These are phyloP conservation scores for Sarcophilus harrisii DNA, from an alignment of 2,797 vertebrate genomes.

Conservation along the genomic window DNA sequence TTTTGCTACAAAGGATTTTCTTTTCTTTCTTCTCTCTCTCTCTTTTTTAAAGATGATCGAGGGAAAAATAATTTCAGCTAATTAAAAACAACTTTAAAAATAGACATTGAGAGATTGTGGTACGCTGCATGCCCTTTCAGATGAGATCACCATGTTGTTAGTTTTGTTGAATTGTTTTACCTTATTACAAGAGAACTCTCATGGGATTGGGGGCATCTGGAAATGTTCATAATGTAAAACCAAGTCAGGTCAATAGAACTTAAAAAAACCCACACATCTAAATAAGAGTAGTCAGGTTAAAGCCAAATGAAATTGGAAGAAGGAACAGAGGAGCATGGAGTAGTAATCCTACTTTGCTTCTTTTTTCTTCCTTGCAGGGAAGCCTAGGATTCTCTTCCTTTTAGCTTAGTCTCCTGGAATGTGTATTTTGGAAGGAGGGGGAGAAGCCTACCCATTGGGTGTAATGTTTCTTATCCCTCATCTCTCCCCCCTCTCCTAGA, in stretches of 20 bases:
- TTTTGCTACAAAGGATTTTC: neutral
- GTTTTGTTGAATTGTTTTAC: neutral
- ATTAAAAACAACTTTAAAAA: neutral
- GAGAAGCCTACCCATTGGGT: neutral
- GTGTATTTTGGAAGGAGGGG: accelerated
- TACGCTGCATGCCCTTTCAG: neutral
- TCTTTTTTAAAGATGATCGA: neutral
- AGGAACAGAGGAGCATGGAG: neutral
- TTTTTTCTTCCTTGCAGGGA: neutral
- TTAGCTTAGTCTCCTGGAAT: neutral
- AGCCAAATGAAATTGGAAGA: neutral
- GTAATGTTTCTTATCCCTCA: neutral
- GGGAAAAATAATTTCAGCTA: neutral
- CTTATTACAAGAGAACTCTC: neutral
- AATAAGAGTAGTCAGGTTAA: neutral
- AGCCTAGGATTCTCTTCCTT: neutral
- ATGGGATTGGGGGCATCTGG: neutral
- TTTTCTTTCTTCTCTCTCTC: neutral
- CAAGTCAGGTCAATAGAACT: neutral
- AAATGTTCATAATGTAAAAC: neutral
- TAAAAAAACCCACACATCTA: neutral
- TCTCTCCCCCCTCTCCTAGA: neutral
- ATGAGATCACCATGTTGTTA: neutral
- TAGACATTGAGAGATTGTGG: neutral
- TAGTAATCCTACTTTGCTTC: neutral